A percentile compares a stretch with the other conserved stretches of the same genome.
Conservation (phyloP, 2,888 invertebrate genomes). For the Chaitophorus viminalis region DNA sequence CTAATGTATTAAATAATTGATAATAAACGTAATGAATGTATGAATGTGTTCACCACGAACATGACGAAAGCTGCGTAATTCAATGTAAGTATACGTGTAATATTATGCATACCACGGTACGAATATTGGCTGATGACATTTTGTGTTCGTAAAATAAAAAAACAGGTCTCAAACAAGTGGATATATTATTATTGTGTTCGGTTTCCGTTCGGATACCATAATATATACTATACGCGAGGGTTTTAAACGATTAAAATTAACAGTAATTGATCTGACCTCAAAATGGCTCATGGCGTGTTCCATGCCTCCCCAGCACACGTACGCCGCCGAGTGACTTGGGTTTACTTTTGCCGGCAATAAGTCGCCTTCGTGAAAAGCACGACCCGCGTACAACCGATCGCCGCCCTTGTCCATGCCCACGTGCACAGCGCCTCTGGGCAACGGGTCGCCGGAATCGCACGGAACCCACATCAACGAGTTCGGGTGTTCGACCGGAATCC, state of each 20-base stretch:
- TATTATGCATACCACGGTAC: no score
- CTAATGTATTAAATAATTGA: no score
- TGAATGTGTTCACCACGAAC: neutral
- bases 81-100: no score
- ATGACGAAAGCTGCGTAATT: neutral
- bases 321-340: constrained; percentile 65
- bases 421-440: constrained; percentile 71
- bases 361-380: constrained; percentile 68
- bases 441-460: constrained; percentile 66
- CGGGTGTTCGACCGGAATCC: constrained; percentile 38
- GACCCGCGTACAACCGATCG: constrained; percentile 78
- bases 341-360: constrained; percentile 66
- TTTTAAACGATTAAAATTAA: constrained; percentile 28
- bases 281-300: constrained; percentile 65
- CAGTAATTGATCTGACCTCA: constrained; percentile 65
- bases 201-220: neutral
- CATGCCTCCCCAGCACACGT: constrained; percentile 65
- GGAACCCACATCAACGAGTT: constrained; percentile 63
- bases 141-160: neutral
- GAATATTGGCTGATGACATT: neutral
- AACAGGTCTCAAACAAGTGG: neutral
- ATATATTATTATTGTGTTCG: neutral
- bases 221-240: no score
- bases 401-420: constrained; percentile 80
- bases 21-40: neutral